Evolutionary conservation across 2,888 invertebrate genomes (phyloP).

Genomic region (Anoplius nigerrimus): DNA sequence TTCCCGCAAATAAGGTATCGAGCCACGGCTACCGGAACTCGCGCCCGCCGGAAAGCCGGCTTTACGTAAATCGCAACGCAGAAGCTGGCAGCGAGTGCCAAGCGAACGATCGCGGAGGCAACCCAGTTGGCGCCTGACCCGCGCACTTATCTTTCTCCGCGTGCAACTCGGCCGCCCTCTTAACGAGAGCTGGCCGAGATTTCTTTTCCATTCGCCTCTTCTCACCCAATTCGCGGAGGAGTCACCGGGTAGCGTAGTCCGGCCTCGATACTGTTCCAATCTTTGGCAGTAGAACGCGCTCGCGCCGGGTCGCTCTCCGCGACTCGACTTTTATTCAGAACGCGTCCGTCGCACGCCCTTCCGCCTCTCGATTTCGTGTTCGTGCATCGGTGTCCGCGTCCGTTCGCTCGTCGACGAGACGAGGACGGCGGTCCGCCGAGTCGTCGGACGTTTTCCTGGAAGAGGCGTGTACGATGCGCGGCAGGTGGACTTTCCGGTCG

Average conservation of each 20-base stretch:
- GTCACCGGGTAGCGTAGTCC: too few relatives aligned
- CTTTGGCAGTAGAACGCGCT: too few relatives aligned
- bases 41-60: too few relatives aligned
- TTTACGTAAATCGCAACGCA: slow-evolving; percentile 26
- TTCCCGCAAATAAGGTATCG: too few relatives aligned
- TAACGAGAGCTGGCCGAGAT: slow-evolving; percentile 31
- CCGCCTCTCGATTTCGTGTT: not conserved
- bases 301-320: too few relatives aligned
- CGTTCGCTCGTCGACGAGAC: too few relatives aligned
- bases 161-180: not conserved
- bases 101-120: not conserved
- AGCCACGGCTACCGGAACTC: too few relatives aligned
- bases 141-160: not conserved
- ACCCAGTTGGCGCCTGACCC: slow-evolving; percentile 29
- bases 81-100: slow-evolving; percentile 14
- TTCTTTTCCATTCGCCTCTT: slow-evolving; percentile 24
- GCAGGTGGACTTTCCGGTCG: not conserved
- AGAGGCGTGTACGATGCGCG: not conserved
- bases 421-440: too few relatives aligned
- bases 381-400: too few relatives aligned
- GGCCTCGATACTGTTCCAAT: too few relatives aligned
- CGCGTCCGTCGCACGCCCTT: not conserved
- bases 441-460: too few relatives aligned
- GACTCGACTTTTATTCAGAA: too few relatives aligned
- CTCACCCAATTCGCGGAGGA: slow-evolving; percentile 5